Conservation (phyloP, 2,888 invertebrate species). For the Heliconius sara region DNA sequence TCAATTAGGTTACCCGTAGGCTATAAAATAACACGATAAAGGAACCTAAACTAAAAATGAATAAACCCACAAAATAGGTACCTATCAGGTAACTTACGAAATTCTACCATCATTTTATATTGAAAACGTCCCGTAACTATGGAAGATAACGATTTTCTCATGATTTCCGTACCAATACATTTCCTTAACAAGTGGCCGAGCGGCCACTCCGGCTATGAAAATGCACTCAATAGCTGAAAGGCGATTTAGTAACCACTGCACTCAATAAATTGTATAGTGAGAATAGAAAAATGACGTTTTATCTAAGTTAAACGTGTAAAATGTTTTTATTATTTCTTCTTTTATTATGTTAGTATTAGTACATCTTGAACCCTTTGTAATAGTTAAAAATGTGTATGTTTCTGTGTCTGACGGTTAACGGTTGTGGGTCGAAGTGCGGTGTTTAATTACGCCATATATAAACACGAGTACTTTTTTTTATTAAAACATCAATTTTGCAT, state of each 20-base stretch:
- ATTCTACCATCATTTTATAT: constrained; percentile 2
- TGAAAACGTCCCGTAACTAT: constrained; percentile 25
- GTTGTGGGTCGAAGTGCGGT: too few relatives aligned
- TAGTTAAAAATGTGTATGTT: too few relatives aligned
- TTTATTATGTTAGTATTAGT: neutral
- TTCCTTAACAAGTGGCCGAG: constrained; percentile 63
- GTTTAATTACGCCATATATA: too few relatives aligned
- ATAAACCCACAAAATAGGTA: neutral
- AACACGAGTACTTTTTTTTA: too few relatives aligned
- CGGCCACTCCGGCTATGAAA: constrained; percentile 72
- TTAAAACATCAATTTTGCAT: too few relatives aligned
- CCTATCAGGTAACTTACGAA: neutral
- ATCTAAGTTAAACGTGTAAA: constrained; percentile 13
- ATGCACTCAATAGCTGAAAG: constrained; percentile 71
- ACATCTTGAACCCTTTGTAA: neutral
- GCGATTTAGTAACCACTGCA: constrained; percentile 71
- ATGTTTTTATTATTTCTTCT: neutral
- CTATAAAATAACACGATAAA: neutral
- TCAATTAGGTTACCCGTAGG: neutral
- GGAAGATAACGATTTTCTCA: constrained; percentile 23
- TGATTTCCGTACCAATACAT: constrained; percentile 50
- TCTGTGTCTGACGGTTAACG: too few relatives aligned
- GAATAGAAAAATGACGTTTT: constrained; percentile 30
- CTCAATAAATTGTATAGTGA: constrained; percentile 64
- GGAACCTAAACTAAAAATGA: too few relatives aligned